A percentile compares a stretch with the other conserved stretches of the same genome.
These are phyloP conservation scores for Gallinago solitaria DNA, from an alignment of 2,797 vertebrate genomes.

Conservation along the genomic window DNA sequence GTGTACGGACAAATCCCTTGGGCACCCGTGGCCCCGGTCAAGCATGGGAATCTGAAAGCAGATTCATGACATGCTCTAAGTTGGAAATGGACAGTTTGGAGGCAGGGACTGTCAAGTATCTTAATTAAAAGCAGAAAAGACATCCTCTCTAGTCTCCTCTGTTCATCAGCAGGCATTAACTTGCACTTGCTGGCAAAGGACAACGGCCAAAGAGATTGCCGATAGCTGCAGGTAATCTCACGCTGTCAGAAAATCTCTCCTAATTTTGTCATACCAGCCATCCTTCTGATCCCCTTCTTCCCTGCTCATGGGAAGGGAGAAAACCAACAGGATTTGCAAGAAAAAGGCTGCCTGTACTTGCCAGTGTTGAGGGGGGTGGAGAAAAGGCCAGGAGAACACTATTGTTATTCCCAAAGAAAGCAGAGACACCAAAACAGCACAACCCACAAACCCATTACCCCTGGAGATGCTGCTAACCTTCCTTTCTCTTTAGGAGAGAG, in stretches of 20 bases:
- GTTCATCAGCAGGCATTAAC: neutral
- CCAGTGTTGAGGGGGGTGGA: neutral
- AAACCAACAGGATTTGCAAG: neutral
- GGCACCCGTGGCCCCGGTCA: neutral
- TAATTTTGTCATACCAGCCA: neutral
- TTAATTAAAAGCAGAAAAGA: neutral
- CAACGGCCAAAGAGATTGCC: neutral
- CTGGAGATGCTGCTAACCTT: neutral
- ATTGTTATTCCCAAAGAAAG: neutral
- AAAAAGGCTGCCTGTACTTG: neutral
- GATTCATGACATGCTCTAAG: rapidly evolving
- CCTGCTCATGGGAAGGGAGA: neutral
- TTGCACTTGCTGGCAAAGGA: neutral
- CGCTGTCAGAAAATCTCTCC: neutral
- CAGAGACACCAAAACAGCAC: neutral
- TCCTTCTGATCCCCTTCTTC: neutral
- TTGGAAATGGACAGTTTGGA: neutral
- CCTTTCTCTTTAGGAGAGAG: neutral
- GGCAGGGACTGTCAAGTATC: neutral
- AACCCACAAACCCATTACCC: neutral
- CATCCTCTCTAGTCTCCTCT: neutral
- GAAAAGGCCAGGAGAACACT: neutral
- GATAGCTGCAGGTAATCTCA: neutral
- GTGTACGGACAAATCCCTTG: neutral
- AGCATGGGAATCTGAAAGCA: rapidly evolving